Base-by-base conservation (phyloP, 2,888 invertebrate genomes). In the Aphodius granarius region DNA sequence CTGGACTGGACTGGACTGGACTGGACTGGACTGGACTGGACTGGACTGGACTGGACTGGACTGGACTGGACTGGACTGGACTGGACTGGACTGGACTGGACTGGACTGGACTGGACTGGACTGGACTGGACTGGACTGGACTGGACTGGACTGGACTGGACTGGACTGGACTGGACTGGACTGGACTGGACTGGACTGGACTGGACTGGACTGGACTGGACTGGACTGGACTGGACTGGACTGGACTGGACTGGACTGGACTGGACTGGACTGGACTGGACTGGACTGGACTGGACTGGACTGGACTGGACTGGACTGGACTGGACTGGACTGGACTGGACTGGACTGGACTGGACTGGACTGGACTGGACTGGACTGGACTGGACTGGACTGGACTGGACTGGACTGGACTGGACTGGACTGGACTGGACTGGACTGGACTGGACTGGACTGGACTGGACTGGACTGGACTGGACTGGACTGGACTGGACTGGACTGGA, bases 51-150 rank as follows among this genome's bases (percentile, higher is more conserved):
- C 66, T 66, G 66, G 66, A 66, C 66, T 66, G 66, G 66, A 66
- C 66, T 66, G 66, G 66, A n/a, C 17, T 66, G 17, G 66, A 16
- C 17, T 66, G 17, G 66, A 66, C 17, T 66, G 66, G 17, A 66
- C 17, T 66, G 66, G 66, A 16, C 17, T 66, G 66, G 66, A 16
- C 17, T 66, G 66, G 66, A 16, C 17, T 66, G 66, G 66, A 16
- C 17, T 66, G 66, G 66, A 16, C 17, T 66, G 66, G 66, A 66
- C 17, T 66, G 66, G 66, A 66, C 17, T 66, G 66, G 66, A 66
- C 17, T 66, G 66, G 66, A 66, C 66, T 66, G 66, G 66, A 66
- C 17, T 66, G 66, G 66, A 66, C 17, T 66, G 66, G 66, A 66
- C 17, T 66, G 66, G 66, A 66, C 17, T 66, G 66, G 66, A 66